Conservation (phyloP, 2,113 vertebrate genomes). For the Notothenia coriiceps region DNA sequence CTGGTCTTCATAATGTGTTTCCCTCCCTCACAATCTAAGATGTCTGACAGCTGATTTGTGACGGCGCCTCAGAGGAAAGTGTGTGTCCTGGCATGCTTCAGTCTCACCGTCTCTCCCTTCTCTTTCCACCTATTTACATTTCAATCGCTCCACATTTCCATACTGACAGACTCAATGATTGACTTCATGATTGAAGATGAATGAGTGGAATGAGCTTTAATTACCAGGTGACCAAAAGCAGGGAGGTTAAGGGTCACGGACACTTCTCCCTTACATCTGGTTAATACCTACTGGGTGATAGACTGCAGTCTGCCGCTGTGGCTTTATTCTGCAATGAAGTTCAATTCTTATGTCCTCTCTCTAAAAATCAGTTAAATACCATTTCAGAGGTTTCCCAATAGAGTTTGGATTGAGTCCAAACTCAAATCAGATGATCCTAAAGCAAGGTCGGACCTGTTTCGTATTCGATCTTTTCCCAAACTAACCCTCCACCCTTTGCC, state of each 20-base stretch:
- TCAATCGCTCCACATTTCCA: constrained; percentile 25
- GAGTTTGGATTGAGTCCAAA: not conserved
- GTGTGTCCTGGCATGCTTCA: not conserved
- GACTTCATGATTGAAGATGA: constrained; percentile 19
- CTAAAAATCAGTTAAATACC: not conserved
- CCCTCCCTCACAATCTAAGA: too few species aligned
- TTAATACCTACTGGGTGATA: not conserved
- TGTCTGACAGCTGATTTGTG: not conserved
- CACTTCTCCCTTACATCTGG: not conserved
- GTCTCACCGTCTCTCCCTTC: too few species aligned
- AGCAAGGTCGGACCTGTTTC: not conserved
- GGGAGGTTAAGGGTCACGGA: constrained; percentile 7
- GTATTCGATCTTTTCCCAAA: constrained; percentile 1
- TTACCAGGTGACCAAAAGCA: constrained; percentile 1
- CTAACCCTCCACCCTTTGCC: not conserved
- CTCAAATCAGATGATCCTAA: not conserved
- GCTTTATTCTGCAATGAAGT: not conserved
- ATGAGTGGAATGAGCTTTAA: constrained; percentile 17
- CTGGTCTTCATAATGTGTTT: not conserved
- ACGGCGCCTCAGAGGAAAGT: not conserved
- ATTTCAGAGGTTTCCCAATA: not conserved
- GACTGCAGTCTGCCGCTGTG: not conserved
- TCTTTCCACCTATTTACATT: constrained; percentile 4
- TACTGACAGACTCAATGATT: constrained; percentile 6
- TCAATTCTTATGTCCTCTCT: not conserved